Percentiles rank a stretch among this genome's conserved stretches.
Evolutionary conservation across 2,797 vertebrate species (phyloP).

Genomic region (Gephyroberyx darwinii): DNA sequence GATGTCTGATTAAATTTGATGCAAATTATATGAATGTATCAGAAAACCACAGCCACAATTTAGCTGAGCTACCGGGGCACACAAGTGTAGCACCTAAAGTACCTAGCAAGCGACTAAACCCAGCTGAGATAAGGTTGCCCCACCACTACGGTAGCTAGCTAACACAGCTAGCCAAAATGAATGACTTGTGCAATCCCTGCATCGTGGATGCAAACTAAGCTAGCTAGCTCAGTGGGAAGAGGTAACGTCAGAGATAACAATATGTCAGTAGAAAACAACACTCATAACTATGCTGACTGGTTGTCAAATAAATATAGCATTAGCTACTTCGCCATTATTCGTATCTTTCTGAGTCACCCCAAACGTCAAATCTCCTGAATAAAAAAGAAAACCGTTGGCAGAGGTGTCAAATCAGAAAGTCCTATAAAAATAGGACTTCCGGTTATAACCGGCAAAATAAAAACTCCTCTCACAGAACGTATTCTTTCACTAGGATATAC

Average conservation of each 20-base stretch:
- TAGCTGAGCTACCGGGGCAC: too few relatives aligned
- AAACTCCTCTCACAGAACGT: accelerated
- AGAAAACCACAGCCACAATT: background rate
- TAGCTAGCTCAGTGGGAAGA: background rate
- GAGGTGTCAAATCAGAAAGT: background rate
- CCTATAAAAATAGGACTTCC: background rate
- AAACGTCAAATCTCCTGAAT: background rate
- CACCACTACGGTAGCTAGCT: conserved; percentile 30
- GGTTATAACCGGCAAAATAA: conserved; percentile 18
- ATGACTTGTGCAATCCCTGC: conserved; percentile 32
- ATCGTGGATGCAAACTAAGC: conserved; percentile 7
- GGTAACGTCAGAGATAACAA: background rate
- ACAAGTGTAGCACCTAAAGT: background rate
- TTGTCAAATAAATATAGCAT: too few relatives aligned
- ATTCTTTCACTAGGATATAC: background rate
- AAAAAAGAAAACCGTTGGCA: background rate
- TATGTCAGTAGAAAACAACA: background rate
- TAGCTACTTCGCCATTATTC: background rate
- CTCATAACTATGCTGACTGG: accelerated
- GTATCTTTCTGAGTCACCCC: background rate
- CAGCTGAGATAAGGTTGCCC: conserved; percentile 18
- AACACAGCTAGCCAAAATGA: conserved; percentile 53
- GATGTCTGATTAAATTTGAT: background rate
- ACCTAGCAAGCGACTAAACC: background rate
- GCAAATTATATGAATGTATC: too few relatives aligned